Conservation (phyloP, 2,888 invertebrate genomes). For the Poecilus cupreus region DNA sequence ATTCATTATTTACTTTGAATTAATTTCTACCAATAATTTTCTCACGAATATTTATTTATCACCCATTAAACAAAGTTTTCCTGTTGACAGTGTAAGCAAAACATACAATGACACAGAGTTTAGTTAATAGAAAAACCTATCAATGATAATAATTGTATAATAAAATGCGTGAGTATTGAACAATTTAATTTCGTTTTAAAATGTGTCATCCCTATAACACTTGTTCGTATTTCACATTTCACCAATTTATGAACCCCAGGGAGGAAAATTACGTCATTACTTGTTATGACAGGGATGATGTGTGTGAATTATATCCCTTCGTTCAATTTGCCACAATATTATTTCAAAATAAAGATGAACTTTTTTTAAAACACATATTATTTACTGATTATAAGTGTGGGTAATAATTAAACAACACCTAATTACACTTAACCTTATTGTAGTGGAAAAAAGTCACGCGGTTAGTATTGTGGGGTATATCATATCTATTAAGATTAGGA, state of each 20-base stretch:
- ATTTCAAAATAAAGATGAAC: not conserved
- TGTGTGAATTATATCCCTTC: not conserved
- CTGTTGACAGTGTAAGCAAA: no score
- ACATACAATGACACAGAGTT: no score
- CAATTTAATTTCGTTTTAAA: not conserved
- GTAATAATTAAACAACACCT: no score
- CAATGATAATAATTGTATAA: no score
- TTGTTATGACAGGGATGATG: not conserved
- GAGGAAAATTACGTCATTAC: constrained; percentile 13
- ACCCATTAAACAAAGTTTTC: no score
- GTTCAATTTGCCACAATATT: not conserved
- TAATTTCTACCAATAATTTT: not conserved
- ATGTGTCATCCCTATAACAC: not conserved
- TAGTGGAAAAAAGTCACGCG: no score
- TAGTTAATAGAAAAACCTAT: no score
- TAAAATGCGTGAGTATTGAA: no score
- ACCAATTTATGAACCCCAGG: not conserved
- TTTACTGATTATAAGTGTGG: no score
- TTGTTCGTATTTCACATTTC: not conserved
- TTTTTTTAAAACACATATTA: not conserved
- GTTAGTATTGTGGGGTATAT: no score
- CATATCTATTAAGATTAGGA: no score
- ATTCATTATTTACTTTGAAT: constrained; percentile 1
- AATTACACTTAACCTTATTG: no score
- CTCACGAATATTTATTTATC: not conserved